A percentile compares a stretch with the other conserved stretches of the same genome.
Conservation (phyloP, 2,888 invertebrate species). For the Hybos culiciformis region DNA sequence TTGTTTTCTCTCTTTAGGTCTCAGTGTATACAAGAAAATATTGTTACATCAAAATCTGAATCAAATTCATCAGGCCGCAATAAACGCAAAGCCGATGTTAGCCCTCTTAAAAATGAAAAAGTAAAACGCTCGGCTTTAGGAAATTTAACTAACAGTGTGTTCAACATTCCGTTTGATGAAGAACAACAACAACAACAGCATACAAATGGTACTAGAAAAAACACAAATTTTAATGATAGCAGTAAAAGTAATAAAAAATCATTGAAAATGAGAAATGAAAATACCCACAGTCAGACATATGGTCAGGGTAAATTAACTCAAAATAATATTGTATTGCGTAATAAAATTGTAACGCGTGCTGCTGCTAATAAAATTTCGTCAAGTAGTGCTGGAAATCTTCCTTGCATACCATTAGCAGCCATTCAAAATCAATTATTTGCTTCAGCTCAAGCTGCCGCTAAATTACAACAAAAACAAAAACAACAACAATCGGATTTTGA, state of each 20-base stretch:
- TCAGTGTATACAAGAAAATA: slow-evolving; percentile 26
- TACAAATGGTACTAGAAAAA: slow-evolving; percentile 7
- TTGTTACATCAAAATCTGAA: slow-evolving; percentile 23
- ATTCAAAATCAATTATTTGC: slow-evolving; percentile 3
- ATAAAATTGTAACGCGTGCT: slow-evolving; percentile 30
- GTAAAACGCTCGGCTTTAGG: slow-evolving; percentile 74
- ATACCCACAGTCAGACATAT: too few species aligned
- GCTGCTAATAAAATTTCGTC: slow-evolving; percentile 15
- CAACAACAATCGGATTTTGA: too few species aligned
- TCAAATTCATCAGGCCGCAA: slow-evolving; percentile 22
- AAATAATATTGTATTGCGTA: slow-evolving; percentile 13
- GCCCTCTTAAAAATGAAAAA: slow-evolving; percentile 59
- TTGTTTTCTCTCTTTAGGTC: slow-evolving; percentile 9
- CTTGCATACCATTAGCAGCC: slow-evolving; percentile 26
- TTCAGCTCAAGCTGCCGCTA: neutral
- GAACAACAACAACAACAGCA: slow-evolving; percentile 24
- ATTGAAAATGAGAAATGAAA: too few species aligned
- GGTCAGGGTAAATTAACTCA: too few species aligned
- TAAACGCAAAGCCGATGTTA: slow-evolving; percentile 66
- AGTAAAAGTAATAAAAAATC: neutral
- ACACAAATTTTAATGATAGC: slow-evolving; percentile 1
- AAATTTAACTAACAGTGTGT: slow-evolving; percentile 58
- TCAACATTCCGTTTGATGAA: slow-evolving; percentile 21
- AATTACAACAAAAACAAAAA: slow-evolving; percentile 29
- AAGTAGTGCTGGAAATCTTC: slow-evolving; percentile 30